Base-by-base conservation (phyloP, 2,888 invertebrate species). In the Matsumyia berberina region DNA sequence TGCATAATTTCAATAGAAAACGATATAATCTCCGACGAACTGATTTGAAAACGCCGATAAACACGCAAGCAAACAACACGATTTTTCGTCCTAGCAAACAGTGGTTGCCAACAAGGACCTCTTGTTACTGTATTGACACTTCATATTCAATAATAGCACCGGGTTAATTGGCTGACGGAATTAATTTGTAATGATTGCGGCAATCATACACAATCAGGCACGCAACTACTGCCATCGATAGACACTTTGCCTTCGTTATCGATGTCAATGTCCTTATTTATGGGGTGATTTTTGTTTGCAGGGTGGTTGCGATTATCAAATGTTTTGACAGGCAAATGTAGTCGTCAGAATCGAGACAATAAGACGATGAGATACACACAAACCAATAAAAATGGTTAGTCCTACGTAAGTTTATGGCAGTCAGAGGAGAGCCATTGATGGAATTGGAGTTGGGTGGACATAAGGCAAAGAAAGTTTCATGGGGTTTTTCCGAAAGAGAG, bases 151-250 rank as follows among this genome's bases (percentile, higher is more conserved):
- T 72, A 70, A 77, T 77, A 70, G 29, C 70, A 51, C 12, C 31
- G 42, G 77, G 66, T 82, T 77, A 81, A 57, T 57, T 51, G 64
- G 29, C 57, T 64, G 51, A 70, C 33, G 19, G 70, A 72, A 82
- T 77, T 70, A 72, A 72, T 77, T 82, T 66, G 82, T 72, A 64
- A 77, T 66, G 66, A 77, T 77, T 77, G 57, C 33, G 69, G 64
- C 77, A 70, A 77, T 64, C 49, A 51, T 51, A 44, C 31, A 57
- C 70, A 64, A 35, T 55, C 55, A 70, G 58, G 39, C 67, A 80
- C 76, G 67, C 67, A 69, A 73, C 55, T 42, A 15, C 33, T 42
- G 35, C 39, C 37, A 64, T 33, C 53, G 31, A 55, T 42, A 80
- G 73, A 31, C 31, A 67, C n/a, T 66, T 8, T 55, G 19, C n/a